These are phyloP conservation scores for Chloroclystis v-ata DNA, from an alignment of 2,888 invertebrate genomes.

Conservation along the genomic window DNA sequence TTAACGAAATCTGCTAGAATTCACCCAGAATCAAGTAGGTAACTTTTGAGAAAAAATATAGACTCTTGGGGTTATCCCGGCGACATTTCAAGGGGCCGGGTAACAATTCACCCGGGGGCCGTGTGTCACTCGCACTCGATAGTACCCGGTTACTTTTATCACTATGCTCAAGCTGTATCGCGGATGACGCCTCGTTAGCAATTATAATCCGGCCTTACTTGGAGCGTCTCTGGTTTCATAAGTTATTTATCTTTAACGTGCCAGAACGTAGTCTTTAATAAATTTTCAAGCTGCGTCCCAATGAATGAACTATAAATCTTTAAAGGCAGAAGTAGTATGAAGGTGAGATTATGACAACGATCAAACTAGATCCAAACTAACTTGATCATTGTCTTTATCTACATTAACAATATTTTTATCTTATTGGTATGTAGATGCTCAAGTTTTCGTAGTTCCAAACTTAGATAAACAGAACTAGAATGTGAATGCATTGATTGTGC, in stretches of 20 bases:
- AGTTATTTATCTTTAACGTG: not conserved
- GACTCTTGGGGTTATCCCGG: slow-evolving; percentile 57
- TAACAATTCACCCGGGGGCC: slow-evolving; percentile 51
- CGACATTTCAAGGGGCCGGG: slow-evolving; percentile 63
- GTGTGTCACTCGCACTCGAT: slow-evolving; percentile 61
- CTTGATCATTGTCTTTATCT: too few relatives aligned
- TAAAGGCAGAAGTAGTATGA: too few relatives aligned
- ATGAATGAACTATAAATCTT: too few relatives aligned
- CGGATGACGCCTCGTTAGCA: not conserved
- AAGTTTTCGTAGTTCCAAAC: not conserved
- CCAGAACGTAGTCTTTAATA: too few relatives aligned
- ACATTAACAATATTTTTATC: too few relatives aligned
- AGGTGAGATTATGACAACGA: too few relatives aligned
- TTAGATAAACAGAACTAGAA: slow-evolving; percentile 28
- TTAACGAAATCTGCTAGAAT: slow-evolving; percentile 10
- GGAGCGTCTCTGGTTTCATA: not conserved
- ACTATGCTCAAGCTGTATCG: slow-evolving; percentile 25
- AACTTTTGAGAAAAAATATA: slow-evolving; percentile 55
- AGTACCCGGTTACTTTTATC: slow-evolving; percentile 58
- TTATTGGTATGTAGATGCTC: not conserved
- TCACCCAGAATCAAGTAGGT: slow-evolving; percentile 33
- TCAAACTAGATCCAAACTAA: too few relatives aligned
- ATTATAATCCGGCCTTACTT: not conserved
- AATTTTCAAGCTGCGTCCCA: too few relatives aligned
- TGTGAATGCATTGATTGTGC: slow-evolving; percentile 41